Percentiles rank a stretch among this genome's conserved stretches.
These are phyloP conservation scores for Parazoanthus darwini DNA, from an alignment of 92 coral and sea anemone species.

Conservation along the genomic window DNA sequence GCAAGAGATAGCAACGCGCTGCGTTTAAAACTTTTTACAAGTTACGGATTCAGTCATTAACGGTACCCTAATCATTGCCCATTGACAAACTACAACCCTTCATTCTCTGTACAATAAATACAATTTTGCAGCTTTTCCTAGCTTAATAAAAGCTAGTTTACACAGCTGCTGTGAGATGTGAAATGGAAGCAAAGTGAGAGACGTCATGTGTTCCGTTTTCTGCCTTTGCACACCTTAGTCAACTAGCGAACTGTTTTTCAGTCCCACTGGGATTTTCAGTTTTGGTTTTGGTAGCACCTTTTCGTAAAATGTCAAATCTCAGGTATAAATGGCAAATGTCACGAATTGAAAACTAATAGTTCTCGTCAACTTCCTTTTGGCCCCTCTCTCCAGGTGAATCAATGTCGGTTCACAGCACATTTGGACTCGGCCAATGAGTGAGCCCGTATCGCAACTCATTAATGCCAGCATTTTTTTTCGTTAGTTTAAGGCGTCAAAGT, in stretches of 20 bases:
- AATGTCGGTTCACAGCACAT: background rate
- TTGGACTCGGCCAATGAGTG: background rate
- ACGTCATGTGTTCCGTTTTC: background rate
- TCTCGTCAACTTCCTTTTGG: background rate
- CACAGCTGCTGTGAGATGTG: background rate
- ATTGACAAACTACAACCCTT: background rate
- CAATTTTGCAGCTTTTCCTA: background rate
- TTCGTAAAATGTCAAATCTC: background rate
- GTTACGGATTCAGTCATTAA: background rate
- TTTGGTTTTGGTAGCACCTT: background rate
- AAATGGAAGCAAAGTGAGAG: background rate
- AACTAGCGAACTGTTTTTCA: background rate
- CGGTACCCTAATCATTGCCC: background rate
- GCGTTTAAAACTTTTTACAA: background rate
- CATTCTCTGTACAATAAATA: background rate
- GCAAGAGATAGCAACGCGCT: background rate
- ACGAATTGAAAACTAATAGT: too few relatives aligned
- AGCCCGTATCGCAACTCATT: background rate
- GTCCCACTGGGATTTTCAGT: background rate
- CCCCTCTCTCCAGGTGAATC: slow-evolving; percentile 1
- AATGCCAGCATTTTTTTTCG: background rate
- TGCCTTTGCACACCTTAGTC: background rate
- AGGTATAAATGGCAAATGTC: background rate
- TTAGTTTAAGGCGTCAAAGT: background rate
- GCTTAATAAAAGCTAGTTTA: background rate